Evolutionary conservation across 1,140 invertebrate species (phyloP), one percentile per base, ranked within the genome.

Genomic region (Drosophila mojavensis): DNA sequence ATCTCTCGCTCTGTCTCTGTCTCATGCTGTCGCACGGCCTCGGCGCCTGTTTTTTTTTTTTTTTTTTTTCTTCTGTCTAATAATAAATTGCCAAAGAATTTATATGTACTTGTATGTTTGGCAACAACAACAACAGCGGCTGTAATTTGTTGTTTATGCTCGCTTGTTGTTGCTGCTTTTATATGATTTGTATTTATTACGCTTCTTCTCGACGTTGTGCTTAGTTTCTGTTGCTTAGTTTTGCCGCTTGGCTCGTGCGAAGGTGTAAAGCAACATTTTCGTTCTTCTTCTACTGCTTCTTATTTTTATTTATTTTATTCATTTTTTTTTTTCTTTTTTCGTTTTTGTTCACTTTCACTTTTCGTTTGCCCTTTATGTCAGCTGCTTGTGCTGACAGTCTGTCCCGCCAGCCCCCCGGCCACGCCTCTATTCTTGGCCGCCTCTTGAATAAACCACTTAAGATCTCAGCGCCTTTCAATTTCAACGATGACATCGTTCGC

Each of bases 51-150:
- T 62, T 82, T 30, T 28, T 28, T 28, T 28, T 28, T 28, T 28
- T 28, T 68, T 62, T 82, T 30, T 30, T 30, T 30, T 79, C 65
- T 73, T 33, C 24, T 33, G 88, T 88, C 83, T 88, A 88, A 88
- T 88, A 88, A 88, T 88, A 88, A 88, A 83, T 86, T 86, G 84
- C 79, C 73, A 77, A 83, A 77, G 83, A 86, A 88, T 86, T 88
- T 78, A 78, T 78, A 72, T 86, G 83, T 82, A 55, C 64, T 68
- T 51, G 70, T 55, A 55, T 55, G 56, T 88, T 79, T 78, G 59
- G 51, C 62, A 50, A 17, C 24, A 83, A 79, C 20, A 60, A 30
- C 58, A 48, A 15, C 36, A 39, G 36, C 54, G 24, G 45, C 41
- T 56, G 62, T 64, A 30, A 36, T 20, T 60, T 64, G 58, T 45